Evolutionary conservation across 2,113 vertebrate species (phyloP), one percentile per base, ranked within the genome.

Genomic region (Epinephelus fuscoguttatus): DNA sequence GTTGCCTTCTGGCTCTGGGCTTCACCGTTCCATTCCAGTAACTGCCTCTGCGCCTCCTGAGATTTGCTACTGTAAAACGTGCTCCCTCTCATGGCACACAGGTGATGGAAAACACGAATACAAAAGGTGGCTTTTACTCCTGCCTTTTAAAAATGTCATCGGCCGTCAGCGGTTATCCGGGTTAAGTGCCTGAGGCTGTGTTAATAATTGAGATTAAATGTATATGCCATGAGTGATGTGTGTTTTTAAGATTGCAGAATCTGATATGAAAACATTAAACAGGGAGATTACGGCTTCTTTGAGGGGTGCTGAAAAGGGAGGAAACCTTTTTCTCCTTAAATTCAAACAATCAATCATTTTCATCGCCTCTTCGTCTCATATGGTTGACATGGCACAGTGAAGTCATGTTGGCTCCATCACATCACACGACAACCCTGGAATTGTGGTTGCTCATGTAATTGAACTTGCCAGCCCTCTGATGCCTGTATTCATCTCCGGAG

Each of bases 1-100:
- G 89, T 90, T 92, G 82, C 91, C 91, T 92, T 92, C 92, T 94
- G 94, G 91, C 91, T 91, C 77, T 49, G 57, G 59, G 89, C 89
- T 91, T 87, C 85, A 87, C 71, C 74, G 82, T 93, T 94, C 88
- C 91, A 90, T 81, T 77, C 84, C 90, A 92, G 85, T 91, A 89
- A 93, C 87, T 75, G 72, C 80, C 80, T 90, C 81, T 83, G 72
- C 70, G 84, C 77, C 89, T 85, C 93, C 76, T 75, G 89, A 92
- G 93, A 92, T 87, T 86, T 89, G 80, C 81, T 70, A 89, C 84
- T 86, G 88, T 91, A 89, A 87, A 91, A 91, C 83, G 50, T 10
- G 57, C 63, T 78, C 81, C 63, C 86, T 83, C 84, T 53, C 33
- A 15, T 80, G 77, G 82, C 84, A 78, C 75, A 57, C 84, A 91